Evolutionary conservation across 2,888 invertebrate species (phyloP), one percentile per base, ranked within the genome.

Genomic region (Ornithoptera alexandrae): DNA sequence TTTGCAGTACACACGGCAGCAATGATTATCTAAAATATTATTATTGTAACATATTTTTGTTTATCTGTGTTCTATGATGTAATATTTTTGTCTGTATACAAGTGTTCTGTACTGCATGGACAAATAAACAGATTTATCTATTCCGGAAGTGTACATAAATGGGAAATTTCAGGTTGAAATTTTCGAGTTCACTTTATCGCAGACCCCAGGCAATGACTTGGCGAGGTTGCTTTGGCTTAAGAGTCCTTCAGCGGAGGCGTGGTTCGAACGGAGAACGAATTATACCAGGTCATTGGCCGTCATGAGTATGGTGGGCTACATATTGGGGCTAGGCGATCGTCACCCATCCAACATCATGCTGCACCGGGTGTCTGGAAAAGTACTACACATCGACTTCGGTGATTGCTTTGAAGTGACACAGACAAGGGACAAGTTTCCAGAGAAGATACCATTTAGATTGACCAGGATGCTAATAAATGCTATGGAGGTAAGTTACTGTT

Each of bases 371-470:
- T 99, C 98, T 78, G 99, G 99, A 0, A 99, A 99, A 92, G 99
- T 99, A 82, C 94, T 99, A 68, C 99, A 99, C 84, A 99, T 99
- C 72, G 99, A 99, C 90, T 99, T 99, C 86, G 99, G 99, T 0
- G 99, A 99, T 88, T 99, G 99, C 85, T 99, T 99, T 88, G 99
- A 99, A 92, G 98, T 99, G 61, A 99, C 99, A 2, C 99, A 99
- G 96, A 98, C 98, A 0, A 94, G 99, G 58, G 99, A 99, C 83
- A 99, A 99, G 86, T 99, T 99, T 88, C 99, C 99, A 0, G 99
- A 99, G 89, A 99, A 98, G 89, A 99, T 99, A 78, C 99, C 99
- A 0, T 99, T 99, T 94, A 94, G 98, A 30, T 91, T 99, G 72
- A 99, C 99, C 0, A 94, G 99, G 74, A 99, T 99, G 99, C 92